Evolutionary conservation across 2,113 vertebrate genomes (phyloP).

Genomic region (Psophia crepitans): DNA sequence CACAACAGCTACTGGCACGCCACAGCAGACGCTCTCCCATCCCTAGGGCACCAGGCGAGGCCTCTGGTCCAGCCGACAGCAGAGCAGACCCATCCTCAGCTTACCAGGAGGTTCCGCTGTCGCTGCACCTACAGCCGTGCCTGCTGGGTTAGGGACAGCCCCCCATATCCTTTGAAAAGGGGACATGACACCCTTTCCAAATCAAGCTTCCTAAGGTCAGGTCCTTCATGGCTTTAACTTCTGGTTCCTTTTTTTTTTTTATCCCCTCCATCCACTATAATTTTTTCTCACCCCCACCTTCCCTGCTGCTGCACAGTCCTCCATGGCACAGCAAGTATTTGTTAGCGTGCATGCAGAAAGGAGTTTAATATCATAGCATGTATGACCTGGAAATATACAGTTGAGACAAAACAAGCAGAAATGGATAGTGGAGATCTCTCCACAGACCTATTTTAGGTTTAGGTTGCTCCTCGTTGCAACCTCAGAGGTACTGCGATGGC

Average conservation of each 20-base stretch:
- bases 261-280: background rate
- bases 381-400: background rate
- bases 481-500: background rate
- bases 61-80: background rate
- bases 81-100: background rate
- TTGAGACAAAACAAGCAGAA: background rate
- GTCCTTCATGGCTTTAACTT: background rate
- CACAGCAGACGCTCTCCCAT: background rate
- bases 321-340: background rate
- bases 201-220: background rate
- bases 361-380: background rate
- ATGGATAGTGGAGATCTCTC: background rate
- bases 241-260: background rate
- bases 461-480: background rate
- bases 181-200: background rate
- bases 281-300: background rate
- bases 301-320: background rate
- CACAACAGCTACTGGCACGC: background rate
- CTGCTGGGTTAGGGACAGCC: background rate
- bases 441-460: background rate
- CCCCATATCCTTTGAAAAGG: background rate
- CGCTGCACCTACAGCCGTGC: accelerated
- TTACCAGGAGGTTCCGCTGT: background rate
- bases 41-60: background rate
- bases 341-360: accelerated